These are phyloP conservation scores for Leptopilina syphax DNA, from an alignment of 2,888 invertebrate genomes.

Conservation along the genomic window DNA sequence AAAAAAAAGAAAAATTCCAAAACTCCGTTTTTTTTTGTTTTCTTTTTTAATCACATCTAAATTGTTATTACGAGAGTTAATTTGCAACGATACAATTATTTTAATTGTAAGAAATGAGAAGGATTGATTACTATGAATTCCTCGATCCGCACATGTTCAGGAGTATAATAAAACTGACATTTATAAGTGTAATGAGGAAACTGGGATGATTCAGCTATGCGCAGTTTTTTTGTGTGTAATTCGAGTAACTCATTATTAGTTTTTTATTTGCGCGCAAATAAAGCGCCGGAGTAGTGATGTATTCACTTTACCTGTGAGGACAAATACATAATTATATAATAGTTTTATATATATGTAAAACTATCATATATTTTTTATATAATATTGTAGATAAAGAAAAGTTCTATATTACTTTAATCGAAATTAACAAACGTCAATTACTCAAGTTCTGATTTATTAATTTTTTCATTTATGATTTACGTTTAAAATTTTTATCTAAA, in stretches of 20 bases:
- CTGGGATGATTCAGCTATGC: not conserved
- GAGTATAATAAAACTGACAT: not conserved
- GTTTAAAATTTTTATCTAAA: too few species aligned
- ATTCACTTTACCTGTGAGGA: too few species aligned
- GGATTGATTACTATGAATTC: not conserved
- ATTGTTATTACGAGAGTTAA: not conserved
- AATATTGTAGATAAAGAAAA: too few species aligned
- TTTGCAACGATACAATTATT: not conserved
- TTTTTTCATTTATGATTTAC: too few species aligned
- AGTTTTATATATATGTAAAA: too few species aligned
- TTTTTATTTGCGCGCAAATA: not conserved
- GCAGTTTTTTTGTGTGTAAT: not conserved
- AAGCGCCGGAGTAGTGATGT: too few species aligned
- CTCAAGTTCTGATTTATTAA: too few species aligned
- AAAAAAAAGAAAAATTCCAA: too few species aligned
- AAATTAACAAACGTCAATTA: too few species aligned
- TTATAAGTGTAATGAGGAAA: not conserved
- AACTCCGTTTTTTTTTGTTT: not conserved
- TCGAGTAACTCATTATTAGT: not conserved
- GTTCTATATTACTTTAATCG: too few species aligned
- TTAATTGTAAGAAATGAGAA: not conserved
- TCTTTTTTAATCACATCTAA: not conserved
- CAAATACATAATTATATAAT: too few species aligned
- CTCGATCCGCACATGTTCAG: not conserved
- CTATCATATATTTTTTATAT: too few species aligned